These are phyloP conservation scores for Suillia variegata DNA, from an alignment of 2,888 invertebrate genomes.

Conservation along the genomic window DNA sequence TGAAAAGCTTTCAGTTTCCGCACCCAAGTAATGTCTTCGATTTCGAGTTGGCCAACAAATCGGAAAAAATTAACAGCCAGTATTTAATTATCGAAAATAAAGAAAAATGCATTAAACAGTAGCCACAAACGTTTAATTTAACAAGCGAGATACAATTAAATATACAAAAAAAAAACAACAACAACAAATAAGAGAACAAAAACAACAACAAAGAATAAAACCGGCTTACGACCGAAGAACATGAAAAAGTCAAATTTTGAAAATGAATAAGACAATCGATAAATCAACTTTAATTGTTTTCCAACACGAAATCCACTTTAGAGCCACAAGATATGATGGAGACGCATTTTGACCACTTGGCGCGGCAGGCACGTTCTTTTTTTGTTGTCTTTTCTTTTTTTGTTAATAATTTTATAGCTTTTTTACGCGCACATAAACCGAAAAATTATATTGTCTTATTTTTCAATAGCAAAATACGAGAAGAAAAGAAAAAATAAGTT, in stretches of 20 bases:
- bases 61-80: no score
- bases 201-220: no score
- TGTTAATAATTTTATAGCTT: no score
- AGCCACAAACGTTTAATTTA: not conserved
- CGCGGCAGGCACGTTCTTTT: not conserved
- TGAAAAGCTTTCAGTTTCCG: no score
- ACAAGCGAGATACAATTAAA: conserved; percentile 1
- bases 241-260: not conserved
- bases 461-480: no score
- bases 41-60: no score
- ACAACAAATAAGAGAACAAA: no score
- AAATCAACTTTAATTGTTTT: conserved; percentile 32
- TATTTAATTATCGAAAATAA: not conserved
- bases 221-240: not conserved
- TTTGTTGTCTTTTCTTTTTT: no score
- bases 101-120: not conserved
- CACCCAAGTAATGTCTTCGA: no score
- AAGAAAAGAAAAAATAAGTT: not conserved
- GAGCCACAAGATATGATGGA: not conserved
- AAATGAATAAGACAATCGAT: conserved; percentile 17
- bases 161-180: no score
- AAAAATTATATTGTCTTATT: no score
- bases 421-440: no score
- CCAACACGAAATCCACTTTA: conserved; percentile 21
- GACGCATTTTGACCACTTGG: not conserved